A percentile compares a stretch with the other conserved stretches of the same genome.
These are phyloP conservation scores for Drosophila sproati DNA, from an alignment of 1,140 invertebrate species.

Conservation along the genomic window DNA sequence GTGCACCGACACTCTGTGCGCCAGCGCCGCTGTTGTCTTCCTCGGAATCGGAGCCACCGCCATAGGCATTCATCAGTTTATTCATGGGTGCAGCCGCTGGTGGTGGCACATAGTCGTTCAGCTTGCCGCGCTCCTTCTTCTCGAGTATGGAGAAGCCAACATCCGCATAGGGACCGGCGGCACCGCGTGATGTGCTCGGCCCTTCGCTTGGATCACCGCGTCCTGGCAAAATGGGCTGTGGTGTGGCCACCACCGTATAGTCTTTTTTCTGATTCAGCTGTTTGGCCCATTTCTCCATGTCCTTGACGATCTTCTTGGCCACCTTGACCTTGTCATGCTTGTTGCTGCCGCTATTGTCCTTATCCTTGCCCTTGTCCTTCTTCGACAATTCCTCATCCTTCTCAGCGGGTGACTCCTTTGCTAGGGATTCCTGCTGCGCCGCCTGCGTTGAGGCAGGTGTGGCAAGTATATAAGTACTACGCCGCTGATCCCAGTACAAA, in stretches of 20 bases:
- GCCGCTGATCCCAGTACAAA: conserved; percentile 96
- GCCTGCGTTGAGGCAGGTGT: conserved; percentile 86
- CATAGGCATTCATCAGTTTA: conserved; percentile 90
- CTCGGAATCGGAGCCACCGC: conserved; percentile 85
- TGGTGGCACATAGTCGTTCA: conserved; percentile 51
- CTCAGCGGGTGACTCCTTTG: conserved; percentile 50
- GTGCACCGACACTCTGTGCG: conserved; percentile 12
- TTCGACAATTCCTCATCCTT: conserved; percentile 83
- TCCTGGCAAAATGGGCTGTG: conserved; percentile 56
- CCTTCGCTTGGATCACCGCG: conserved; percentile 46
- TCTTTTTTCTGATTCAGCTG: conserved; percentile 99
- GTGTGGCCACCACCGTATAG: conserved; percentile 83
- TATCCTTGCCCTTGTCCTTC: conserved; percentile 84
- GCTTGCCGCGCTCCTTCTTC: conserved; percentile 85
- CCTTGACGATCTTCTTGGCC: conserved; percentile 98
- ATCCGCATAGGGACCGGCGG: conserved; percentile 90
- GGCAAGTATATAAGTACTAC: conserved; percentile 92
- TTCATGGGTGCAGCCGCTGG: conserved; percentile 37
- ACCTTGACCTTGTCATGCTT: conserved; percentile 95
- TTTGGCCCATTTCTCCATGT: conserved; percentile 98
- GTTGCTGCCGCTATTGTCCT: conserved; percentile 57
- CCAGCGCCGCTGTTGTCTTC: conserved; percentile 83
- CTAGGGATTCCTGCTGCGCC: conserved; percentile 66
- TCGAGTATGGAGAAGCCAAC: conserved; percentile 95
- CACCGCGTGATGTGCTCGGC: conserved; percentile 71